phyloP scores from a whole-genome alignment of 2,113 vertebrate species.

The Triplophysa tibetana region DNA sequence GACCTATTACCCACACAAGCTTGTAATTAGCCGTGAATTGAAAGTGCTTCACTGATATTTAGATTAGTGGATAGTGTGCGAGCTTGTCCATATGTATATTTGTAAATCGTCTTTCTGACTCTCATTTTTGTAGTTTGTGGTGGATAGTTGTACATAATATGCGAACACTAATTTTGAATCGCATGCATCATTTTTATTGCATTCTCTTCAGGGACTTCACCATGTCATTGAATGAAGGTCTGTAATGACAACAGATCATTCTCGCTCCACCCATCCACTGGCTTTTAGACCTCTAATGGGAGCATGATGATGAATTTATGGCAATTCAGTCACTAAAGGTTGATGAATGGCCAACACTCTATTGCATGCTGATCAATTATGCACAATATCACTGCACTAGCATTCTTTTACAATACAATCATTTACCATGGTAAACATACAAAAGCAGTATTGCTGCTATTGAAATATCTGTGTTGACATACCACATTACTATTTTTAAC shows the following conservation, averaged over 20 bases:
- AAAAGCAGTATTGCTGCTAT: too few species aligned
- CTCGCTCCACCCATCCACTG: neutral
- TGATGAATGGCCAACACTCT: constrained; percentile 36
- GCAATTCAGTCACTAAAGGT: constrained; percentile 12
- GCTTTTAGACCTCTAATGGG: constrained; percentile 8
- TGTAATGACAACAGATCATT: neutral
- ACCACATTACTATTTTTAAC: too few species aligned
- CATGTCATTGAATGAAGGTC: neutral
- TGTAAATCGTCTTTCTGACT: neutral
- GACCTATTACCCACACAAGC: constrained; percentile 53
- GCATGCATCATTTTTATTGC: neutral
- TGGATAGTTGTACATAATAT: neutral
- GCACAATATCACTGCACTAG: neutral
- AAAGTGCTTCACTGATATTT: constrained; percentile 36
- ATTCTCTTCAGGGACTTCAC: neutral
- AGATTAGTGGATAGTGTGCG: constrained; percentile 6
- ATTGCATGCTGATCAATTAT: constrained; percentile 3
- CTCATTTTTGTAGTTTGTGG: neutral
- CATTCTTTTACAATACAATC: neutral
- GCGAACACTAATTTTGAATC: constrained; percentile 3
- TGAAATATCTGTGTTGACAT: too few species aligned
- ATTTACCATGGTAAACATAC: neutral
- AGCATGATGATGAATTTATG: constrained; percentile 5
- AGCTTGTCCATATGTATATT: constrained; percentile 33
- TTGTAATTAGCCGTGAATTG: constrained; percentile 62